Conservation (phyloP, 2,113 vertebrate genomes). For the Rhinolophus ferrumequinum region DNA sequence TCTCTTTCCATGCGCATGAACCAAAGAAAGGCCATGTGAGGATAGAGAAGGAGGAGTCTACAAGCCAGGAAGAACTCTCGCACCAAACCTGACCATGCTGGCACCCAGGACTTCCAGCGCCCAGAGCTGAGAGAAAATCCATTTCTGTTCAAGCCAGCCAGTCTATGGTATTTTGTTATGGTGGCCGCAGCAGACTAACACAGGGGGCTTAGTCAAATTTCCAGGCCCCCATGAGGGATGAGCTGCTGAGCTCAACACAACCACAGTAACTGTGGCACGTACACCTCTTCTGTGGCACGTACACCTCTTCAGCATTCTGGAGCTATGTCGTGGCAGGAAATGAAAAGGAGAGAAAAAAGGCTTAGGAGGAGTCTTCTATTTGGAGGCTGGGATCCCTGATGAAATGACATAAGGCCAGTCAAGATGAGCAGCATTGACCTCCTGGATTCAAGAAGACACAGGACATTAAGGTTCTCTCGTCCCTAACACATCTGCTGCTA, state of each 20-base stretch:
- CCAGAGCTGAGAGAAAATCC: background rate
- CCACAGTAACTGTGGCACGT: background rate
- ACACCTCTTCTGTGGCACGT: background rate
- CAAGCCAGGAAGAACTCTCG: background rate
- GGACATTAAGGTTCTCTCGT: background rate
- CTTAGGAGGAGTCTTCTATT: background rate
- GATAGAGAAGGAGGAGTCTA: background rate
- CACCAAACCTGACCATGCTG: background rate
- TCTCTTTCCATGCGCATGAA: background rate
- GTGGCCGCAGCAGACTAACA: background rate
- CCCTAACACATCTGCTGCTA: background rate
- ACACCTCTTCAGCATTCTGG: background rate
- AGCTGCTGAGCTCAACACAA: background rate
- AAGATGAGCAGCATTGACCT: background rate
- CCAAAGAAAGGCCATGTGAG: background rate
- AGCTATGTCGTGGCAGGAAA: background rate
- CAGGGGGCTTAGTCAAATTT: background rate
- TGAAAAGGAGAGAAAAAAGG: background rate
- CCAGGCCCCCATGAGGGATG: background rate
- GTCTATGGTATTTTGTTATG: background rate
- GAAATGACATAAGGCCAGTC: background rate
- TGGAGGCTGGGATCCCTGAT: background rate
- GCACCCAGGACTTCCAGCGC: background rate
- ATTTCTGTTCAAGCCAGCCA: background rate
- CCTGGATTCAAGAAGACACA: background rate